A percentile compares a stretch with the other conserved stretches of the same genome.
phyloP scores from a whole-genome alignment of 2,113 vertebrate genomes.

The Pygoscelis antarcticus region DNA sequence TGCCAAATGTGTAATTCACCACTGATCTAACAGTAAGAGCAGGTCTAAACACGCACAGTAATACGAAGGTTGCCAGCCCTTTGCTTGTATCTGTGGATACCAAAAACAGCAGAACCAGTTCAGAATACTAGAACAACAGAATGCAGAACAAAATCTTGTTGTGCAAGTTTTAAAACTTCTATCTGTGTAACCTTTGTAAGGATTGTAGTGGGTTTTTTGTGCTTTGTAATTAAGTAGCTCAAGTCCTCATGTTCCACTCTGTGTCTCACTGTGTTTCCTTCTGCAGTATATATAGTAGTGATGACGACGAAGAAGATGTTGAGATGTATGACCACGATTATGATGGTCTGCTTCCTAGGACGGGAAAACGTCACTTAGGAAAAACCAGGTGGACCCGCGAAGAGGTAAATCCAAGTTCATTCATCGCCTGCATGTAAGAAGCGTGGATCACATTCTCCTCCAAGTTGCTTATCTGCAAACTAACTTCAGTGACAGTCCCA shows the following conservation, averaged over 20 bases:
- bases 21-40: conserved; percentile 86
- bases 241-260: conserved; percentile 20
- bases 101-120: conserved; percentile 97
- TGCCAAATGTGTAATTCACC: conserved; percentile 82
- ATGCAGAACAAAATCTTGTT: conserved; percentile 79
- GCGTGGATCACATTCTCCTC: not conserved
- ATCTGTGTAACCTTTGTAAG: conserved; percentile 69
- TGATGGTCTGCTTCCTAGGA: conserved; percentile 88
- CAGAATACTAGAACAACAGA: conserved; percentile 82
- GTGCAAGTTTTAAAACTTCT: conserved; percentile 90
- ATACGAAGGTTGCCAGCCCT: conserved; percentile 84
- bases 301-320: conserved; percentile 95
- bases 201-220: not conserved
- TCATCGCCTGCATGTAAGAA: not conserved
- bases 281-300: conserved; percentile 95
- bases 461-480: not conserved
- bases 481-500: not conserved
- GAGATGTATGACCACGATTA: conserved; percentile 98
- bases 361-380: conserved; percentile 92
- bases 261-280: conserved; percentile 40
- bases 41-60: conserved; percentile 91
- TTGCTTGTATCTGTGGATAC: conserved; percentile 97
- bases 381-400: conserved; percentile 98
- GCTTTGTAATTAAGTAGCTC: conserved; percentile 64
- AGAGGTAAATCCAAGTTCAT: conserved; percentile 81